A percentile compares a stretch with the other conserved stretches of the same genome.
phyloP scores from a whole-genome alignment of 2,888 invertebrate species.

The Alentia gelatinosa region DNA sequence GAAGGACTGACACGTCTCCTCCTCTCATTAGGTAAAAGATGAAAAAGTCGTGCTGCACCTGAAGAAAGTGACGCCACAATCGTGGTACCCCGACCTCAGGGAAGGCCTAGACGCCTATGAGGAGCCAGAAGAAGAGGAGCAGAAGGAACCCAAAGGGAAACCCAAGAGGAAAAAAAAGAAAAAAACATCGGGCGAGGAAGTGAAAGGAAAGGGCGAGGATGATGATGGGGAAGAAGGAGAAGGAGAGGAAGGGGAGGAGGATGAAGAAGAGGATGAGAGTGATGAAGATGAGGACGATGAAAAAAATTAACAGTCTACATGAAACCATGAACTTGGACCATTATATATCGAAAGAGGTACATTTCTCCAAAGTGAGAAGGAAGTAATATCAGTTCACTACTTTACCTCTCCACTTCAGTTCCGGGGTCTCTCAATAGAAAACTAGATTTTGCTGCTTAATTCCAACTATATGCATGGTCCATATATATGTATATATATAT shows the following conservation, averaged over 20 bases:
- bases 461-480: too few species aligned
- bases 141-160: not conserved
- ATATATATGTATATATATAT: too few species aligned
- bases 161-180: conserved; percentile 31
- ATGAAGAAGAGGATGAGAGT: not conserved
- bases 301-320: too few species aligned
- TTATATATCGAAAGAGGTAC: too few species aligned
- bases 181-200: not conserved
- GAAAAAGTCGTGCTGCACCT: conserved; percentile 68
- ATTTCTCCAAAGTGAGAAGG: too few species aligned
- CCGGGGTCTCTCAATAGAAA: too few species aligned
- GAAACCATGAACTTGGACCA: too few species aligned
- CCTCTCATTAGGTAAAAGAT: conserved; percentile 67
- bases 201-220: not conserved
- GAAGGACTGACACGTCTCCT: not conserved
- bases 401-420: too few species aligned
- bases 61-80: conserved; percentile 68
- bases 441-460: too few species aligned
- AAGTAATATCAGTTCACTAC: too few species aligned
- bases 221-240: not conserved
- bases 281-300: conserved; percentile 19
- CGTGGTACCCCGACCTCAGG: conserved; percentile 65
- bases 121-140: not conserved
- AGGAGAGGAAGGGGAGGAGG: conserved; percentile 12
- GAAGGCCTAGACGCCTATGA: conserved; percentile 46